Percentiles rank a stretch among this genome's conserved stretches.
These are phyloP conservation scores for Tragelaphus strepsiceros DNA, from an alignment of 2,113 vertebrate species.

Conservation along the genomic window DNA sequence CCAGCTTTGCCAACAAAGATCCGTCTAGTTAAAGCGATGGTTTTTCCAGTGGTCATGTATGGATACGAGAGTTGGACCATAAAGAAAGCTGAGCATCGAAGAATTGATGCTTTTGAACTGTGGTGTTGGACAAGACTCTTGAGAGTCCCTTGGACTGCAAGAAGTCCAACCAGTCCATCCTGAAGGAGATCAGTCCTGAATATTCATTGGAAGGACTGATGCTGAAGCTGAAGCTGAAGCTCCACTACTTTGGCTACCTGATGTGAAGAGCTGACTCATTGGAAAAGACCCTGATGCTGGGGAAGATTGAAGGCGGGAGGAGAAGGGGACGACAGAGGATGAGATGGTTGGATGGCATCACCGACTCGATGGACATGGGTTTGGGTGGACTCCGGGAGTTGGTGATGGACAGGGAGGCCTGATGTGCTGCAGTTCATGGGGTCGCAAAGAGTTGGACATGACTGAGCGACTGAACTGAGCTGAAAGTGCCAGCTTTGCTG, in stretches of 20 bases:
- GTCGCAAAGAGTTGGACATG: accelerated
- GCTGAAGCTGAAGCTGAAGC: neutral
- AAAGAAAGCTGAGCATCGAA: accelerated
- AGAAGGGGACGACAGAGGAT: neutral
- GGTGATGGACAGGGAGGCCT: neutral
- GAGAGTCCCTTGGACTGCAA: neutral
- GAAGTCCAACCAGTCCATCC: neutral
- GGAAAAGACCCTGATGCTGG: neutral
- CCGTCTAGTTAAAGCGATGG: accelerated
- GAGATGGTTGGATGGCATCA: neutral
- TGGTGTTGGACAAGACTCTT: neutral
- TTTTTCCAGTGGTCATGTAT: neutral
- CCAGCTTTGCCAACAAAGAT: neutral
- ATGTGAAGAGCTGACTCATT: accelerated
- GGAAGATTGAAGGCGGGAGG: accelerated
- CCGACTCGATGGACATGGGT: accelerated
- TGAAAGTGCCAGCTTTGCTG: neutral
- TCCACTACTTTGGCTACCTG: neutral
- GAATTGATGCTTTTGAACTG: neutral
- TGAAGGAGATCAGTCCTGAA: neutral
- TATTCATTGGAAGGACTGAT: neutral
- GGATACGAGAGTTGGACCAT: neutral
- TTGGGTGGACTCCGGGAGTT: accelerated
- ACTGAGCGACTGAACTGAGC: neutral
- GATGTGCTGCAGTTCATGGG: accelerated